These are phyloP conservation scores for Sebastes flavidus DNA, from an alignment of 2,797 vertebrate genomes.

Conservation along the genomic window DNA sequence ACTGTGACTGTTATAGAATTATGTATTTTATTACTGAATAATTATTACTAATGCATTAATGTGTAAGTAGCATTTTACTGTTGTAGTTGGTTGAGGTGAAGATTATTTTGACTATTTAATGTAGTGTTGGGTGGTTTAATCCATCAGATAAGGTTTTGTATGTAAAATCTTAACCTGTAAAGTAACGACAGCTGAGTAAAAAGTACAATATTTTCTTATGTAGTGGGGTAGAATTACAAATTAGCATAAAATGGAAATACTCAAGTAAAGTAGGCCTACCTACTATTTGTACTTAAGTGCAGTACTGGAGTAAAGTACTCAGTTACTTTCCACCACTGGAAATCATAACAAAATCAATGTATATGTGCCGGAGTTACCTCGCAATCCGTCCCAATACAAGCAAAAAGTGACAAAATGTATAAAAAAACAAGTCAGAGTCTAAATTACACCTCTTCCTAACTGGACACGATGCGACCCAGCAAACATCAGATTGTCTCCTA, in stretches of 20 bases:
- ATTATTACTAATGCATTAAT: neutral
- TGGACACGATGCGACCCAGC: accelerated
- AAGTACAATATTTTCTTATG: too few relatives aligned
- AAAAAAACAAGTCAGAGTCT: neutral
- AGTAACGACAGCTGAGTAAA: too few relatives aligned
- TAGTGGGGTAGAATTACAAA: neutral
- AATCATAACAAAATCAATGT: too few relatives aligned
- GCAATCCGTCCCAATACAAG: neutral
- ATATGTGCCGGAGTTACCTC: accelerated
- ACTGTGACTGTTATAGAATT: neutral
- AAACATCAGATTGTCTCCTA: too few relatives aligned
- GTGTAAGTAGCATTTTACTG: neutral
- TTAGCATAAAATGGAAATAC: neutral
- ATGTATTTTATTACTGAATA: neutral
- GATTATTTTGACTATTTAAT: too few relatives aligned
- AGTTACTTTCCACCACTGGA: neutral
- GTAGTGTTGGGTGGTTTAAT: too few relatives aligned
- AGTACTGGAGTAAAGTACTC: neutral
- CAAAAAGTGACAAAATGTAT: neutral
- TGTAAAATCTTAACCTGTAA: too few relatives aligned
- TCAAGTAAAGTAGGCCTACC: too few relatives aligned
- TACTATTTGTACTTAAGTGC: neutral
- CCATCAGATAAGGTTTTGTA: too few relatives aligned
- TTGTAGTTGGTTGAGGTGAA: too few relatives aligned
- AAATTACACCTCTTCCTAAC: too few relatives aligned